A percentile compares a stretch with the other conserved stretches of the same genome.
Evolutionary conservation across 2,797 vertebrate species (phyloP).

Genomic region (Telmatherina bonti): DNA sequence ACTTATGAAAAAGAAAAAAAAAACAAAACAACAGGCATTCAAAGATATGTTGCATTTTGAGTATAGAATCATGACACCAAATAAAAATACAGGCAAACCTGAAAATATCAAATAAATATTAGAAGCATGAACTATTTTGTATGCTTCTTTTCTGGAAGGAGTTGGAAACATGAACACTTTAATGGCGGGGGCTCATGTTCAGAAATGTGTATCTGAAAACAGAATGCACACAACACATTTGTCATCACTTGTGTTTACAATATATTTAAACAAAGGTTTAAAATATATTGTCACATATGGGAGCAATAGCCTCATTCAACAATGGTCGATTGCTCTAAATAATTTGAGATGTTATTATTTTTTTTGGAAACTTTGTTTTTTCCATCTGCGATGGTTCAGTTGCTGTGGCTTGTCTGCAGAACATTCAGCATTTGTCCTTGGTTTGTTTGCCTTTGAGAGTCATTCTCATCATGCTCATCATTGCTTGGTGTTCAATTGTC

Average conservation of each 20-base stretch:
- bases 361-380: slow-evolving; percentile 85
- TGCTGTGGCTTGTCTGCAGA: slow-evolving; percentile 83
- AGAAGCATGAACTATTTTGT: slow-evolving; percentile 73
- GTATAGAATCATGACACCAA: slow-evolving; percentile 25
- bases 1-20: slow-evolving; percentile 26
- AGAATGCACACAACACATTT: slow-evolving; percentile 71
- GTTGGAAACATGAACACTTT: slow-evolving; percentile 61
- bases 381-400: slow-evolving; percentile 89
- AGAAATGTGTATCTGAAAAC: slow-evolving; percentile 77
- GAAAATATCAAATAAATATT: slow-evolving; percentile 64
- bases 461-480: slow-evolving; percentile 75
- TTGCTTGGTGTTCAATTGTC: slow-evolving; percentile 73
- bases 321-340: slow-evolving; percentile 73
- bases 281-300: slow-evolving; percentile 85
- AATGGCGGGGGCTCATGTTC: slow-evolving; percentile 73
- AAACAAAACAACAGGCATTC: slow-evolving; percentile 1
- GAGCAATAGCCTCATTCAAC: slow-evolving; percentile 73
- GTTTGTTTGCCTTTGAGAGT: slow-evolving; percentile 80
- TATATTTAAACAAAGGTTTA: slow-evolving; percentile 89
- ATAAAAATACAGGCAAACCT: slow-evolving; percentile 49
- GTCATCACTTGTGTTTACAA: slow-evolving; percentile 76
- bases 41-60: slow-evolving; percentile 19
- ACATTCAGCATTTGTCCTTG: slow-evolving; percentile 75
- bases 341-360: slow-evolving; percentile 73
- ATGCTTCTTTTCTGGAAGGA: slow-evolving; percentile 70